A percentile compares a stretch with the other conserved stretches of the same genome.
Conservation (phyloP, 2,888 invertebrate genomes). For the Amaurobius ferox region DNA sequence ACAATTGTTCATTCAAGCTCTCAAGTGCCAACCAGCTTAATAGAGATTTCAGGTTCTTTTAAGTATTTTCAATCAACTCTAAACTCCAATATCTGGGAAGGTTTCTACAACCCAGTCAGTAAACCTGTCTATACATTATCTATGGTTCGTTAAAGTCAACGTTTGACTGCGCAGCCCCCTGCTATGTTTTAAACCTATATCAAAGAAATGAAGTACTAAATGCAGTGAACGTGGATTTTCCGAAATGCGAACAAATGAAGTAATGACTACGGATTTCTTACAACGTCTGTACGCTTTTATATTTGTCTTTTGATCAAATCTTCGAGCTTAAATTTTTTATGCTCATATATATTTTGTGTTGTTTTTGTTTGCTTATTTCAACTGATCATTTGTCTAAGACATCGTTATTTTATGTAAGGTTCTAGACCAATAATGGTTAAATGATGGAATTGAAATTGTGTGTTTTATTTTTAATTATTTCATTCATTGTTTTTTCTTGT, state of each 20-base stretch:
- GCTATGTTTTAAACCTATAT: too few relatives aligned
- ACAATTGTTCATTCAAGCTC: too few relatives aligned
- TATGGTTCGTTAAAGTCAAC: too few relatives aligned
- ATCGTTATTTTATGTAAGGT: conserved; percentile 29
- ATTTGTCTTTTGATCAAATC: conserved; percentile 31
- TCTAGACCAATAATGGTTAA: conserved; percentile 55
- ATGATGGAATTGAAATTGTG: conserved; percentile 39
- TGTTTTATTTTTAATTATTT: conserved; percentile 26
- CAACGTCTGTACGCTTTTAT: neutral
- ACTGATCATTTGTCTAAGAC: conserved; percentile 25
- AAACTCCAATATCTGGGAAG: too few relatives aligned
- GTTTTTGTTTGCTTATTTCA: conserved; percentile 5
- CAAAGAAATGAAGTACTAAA: too few relatives aligned
- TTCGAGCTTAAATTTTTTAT: conserved; percentile 48
- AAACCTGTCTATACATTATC: too few relatives aligned
- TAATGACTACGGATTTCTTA: conserved; percentile 43
- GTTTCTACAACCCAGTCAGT: too few relatives aligned
- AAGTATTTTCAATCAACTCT: too few relatives aligned
- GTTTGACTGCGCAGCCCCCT: too few relatives aligned
- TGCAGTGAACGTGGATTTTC: too few relatives aligned
- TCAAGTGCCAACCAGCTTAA: too few relatives aligned
- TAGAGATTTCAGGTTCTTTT: too few relatives aligned
- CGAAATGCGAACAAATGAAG: conserved; percentile 36
- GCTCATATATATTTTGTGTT: neutral
- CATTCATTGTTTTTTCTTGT: conserved; percentile 27